Conservation (phyloP, 2,888 invertebrate species). For the Mechanitis mazaeus region DNA sequence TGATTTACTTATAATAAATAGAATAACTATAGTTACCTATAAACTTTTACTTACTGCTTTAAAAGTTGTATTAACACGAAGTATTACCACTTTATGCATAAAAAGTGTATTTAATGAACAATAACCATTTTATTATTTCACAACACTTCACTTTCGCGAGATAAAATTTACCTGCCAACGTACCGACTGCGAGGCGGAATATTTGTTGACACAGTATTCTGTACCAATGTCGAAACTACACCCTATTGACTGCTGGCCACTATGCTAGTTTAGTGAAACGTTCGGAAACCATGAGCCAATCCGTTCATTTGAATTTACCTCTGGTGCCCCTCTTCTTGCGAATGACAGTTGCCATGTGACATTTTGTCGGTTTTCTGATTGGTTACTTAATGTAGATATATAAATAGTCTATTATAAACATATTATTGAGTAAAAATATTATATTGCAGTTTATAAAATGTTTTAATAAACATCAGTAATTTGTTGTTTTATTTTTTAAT, state of each 20-base stretch:
- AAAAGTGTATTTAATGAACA: slow-evolving; percentile 43
- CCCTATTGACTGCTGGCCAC: slow-evolving; percentile 11
- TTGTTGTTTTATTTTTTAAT: too few relatives aligned
- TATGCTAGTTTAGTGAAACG: slow-evolving; percentile 16
- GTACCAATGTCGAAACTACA: slow-evolving; percentile 13
- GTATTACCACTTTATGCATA: slow-evolving; percentile 39
- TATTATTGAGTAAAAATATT: too few relatives aligned
- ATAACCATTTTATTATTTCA: slow-evolving; percentile 64
- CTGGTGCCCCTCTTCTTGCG: slow-evolving; percentile 8
- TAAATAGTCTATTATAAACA: too few relatives aligned
- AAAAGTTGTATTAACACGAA: slow-evolving; percentile 10
- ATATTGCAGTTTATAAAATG: too few relatives aligned
- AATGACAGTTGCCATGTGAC: slow-evolving; percentile 21
- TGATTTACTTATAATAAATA: background rate
- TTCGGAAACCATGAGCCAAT: slow-evolving; percentile 27
- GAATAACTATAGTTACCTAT: background rate
- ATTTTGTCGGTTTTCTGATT: slow-evolving; percentile 13
- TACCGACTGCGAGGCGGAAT: slow-evolving; percentile 44
- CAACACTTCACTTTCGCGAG: slow-evolving; percentile 60
- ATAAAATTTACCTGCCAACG: slow-evolving; percentile 36
- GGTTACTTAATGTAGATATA: slow-evolving; percentile 8
- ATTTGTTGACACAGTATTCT: slow-evolving; percentile 35
- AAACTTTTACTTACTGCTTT: slow-evolving; percentile 43
- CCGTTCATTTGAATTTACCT: slow-evolving; percentile 14
- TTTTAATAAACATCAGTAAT: too few relatives aligned